These are phyloP conservation scores for Cranoglanis bouderius DNA, from an alignment of 2,113 vertebrate genomes.

Conservation along the genomic window DNA sequence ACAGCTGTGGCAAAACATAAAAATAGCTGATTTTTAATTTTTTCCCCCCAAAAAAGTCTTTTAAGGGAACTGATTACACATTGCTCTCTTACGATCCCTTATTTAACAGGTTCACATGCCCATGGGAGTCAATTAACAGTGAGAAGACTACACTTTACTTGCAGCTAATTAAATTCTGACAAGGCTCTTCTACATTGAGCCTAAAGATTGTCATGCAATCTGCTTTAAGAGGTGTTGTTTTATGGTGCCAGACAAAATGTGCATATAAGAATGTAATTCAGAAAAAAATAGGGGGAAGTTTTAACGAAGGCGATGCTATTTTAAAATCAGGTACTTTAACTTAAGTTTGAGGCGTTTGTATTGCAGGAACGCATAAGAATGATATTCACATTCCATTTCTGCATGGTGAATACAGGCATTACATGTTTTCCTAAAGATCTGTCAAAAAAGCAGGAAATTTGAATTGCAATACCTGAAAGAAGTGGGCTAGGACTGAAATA, in stretches of 20 bases:
- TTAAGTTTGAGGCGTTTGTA: not conserved
- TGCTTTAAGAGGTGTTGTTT: constrained; percentile 39
- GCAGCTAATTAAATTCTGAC: constrained; percentile 66
- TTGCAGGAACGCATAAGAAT: not conserved
- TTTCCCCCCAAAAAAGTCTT: too few relatives aligned
- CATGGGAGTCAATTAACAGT: constrained; percentile 65
- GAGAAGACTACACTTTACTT: constrained; percentile 62
- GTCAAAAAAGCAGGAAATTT: not conserved
- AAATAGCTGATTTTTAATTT: not conserved
- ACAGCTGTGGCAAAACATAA: not conserved
- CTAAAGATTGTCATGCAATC: constrained; percentile 36
- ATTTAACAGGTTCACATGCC: constrained; percentile 50
- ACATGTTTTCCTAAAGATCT: not conserved
- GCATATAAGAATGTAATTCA: not conserved
- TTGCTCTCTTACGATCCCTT: constrained; percentile 30
- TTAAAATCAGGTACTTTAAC: not conserved
- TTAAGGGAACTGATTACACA: constrained; percentile 12
- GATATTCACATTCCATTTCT: not conserved
- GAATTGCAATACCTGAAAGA: not conserved
- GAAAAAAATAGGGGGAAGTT: not conserved
- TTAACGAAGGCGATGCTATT: not conserved
- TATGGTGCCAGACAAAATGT: not conserved
- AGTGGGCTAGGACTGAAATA: not conserved
- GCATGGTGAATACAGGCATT: not conserved
- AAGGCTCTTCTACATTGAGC: constrained; percentile 56